Evolutionary conservation across 2,888 invertebrate species (phyloP).

Genomic region (Tanytarsus gracilentus): DNA sequence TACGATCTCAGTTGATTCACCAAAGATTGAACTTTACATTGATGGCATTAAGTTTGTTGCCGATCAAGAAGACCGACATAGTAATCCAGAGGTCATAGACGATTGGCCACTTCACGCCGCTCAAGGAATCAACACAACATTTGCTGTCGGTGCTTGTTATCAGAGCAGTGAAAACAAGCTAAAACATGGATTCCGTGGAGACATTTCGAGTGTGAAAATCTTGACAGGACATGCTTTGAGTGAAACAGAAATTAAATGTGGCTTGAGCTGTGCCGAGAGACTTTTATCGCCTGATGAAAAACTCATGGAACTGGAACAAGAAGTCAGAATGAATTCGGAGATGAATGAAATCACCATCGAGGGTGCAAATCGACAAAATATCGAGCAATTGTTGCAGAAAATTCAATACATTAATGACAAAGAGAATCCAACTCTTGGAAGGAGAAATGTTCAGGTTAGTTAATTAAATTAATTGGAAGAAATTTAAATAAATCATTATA

Average conservation of each 20-base stretch:
- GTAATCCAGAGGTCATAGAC: conserved; percentile 94
- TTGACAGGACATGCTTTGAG: conserved; percentile 36
- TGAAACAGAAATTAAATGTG: conserved; percentile 39
- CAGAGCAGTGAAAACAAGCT: conserved; percentile 88
- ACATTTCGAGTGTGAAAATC: conserved; percentile 42
- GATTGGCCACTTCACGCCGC: conserved; percentile 98
- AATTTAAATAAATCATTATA: too few relatives aligned
- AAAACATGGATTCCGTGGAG: conserved; percentile 57
- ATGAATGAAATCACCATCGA: conserved; percentile 77
- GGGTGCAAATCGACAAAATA: conserved; percentile 81
- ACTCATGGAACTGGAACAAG: conserved; percentile 68
- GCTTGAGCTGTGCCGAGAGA: conserved; percentile 41
- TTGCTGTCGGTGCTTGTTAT: conserved; percentile 96
- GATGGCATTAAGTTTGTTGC: conserved; percentile 61
- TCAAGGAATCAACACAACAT: conserved; percentile 84
- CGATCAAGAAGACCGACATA: conserved; percentile 45
- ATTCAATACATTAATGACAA: conserved; percentile 89
- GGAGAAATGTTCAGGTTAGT: conserved; percentile 58
- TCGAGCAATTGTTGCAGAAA: conserved; percentile 75
- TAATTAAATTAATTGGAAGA: conserved; percentile 21
- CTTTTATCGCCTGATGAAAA: conserved; percentile 54
- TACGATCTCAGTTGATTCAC: conserved; percentile 86
- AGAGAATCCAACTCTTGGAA: conserved; percentile 88
- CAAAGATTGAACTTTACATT: conserved; percentile 77
- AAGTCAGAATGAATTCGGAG: conserved; percentile 55